Percentiles rank a stretch among this genome's conserved stretches.
Evolutionary conservation across 2,113 vertebrate genomes (phyloP).

Genomic region (Dolichallabes microphthalmus): DNA sequence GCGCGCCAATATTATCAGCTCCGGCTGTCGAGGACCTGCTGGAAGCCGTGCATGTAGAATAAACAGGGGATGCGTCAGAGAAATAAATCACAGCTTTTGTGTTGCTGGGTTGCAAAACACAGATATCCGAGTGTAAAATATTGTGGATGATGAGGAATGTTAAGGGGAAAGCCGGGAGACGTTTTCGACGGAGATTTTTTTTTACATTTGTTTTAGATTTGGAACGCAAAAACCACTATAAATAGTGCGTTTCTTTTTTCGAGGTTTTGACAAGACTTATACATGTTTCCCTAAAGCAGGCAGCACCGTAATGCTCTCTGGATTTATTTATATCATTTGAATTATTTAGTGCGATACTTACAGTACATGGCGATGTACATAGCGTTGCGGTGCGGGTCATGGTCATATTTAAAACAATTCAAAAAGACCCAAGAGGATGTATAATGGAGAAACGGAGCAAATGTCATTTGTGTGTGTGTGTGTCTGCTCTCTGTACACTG

Average conservation of each 20-base stretch:
- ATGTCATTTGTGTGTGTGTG: neutral
- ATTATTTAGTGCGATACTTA: neutral
- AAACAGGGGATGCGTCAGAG: constrained; percentile 41
- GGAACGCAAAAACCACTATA: constrained; percentile 1
- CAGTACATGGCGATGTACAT: neutral
- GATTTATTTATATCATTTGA: constrained; percentile 8
- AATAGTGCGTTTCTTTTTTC: neutral
- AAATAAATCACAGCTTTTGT: constrained; percentile 43
- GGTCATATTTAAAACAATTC: neutral
- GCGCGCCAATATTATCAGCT: constrained; percentile 51
- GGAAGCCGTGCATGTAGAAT: constrained; percentile 40
- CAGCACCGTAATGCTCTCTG: neutral
- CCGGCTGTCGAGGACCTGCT: constrained; percentile 43
- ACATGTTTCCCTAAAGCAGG: neutral
- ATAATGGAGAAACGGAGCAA: neutral
- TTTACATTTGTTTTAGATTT: constrained; percentile 18
- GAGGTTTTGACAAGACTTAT: neutral
- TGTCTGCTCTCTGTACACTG: constrained; percentile 39
- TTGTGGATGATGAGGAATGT: neutral
- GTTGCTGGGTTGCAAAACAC: constrained; percentile 46
- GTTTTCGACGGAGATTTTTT: neutral
- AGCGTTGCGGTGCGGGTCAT: neutral
- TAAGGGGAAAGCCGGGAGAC: neutral
- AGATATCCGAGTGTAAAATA: constrained; percentile 55
- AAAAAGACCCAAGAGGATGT: neutral